Percentiles rank a stretch among this genome's conserved stretches.
Conservation (phyloP, 2,113 vertebrate species). For the Ascaphus truei region DNA sequence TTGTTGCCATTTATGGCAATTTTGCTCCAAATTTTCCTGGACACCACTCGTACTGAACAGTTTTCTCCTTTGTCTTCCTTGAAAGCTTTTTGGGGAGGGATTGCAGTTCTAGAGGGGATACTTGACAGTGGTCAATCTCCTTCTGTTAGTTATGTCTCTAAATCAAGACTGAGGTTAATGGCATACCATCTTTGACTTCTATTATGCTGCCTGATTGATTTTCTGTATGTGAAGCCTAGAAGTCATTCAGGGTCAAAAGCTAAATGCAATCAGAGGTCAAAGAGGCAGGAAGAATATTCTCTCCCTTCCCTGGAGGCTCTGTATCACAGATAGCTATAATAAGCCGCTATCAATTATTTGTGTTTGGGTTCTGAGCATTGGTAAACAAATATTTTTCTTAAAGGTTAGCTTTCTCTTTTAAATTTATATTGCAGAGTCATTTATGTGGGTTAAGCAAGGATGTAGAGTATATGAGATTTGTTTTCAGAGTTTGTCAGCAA, state of each 20-base stretch:
- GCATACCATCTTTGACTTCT: background rate
- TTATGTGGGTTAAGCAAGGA: no score
- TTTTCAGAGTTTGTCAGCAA: no score
- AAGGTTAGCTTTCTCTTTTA: no score
- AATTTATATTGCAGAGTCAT: no score
- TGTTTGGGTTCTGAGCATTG: background rate
- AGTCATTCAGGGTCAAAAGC: constrained; percentile 9
- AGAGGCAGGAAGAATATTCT: background rate
- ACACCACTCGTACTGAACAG: no score
- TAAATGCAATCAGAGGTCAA: constrained; percentile 12
- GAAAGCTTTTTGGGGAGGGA: no score
- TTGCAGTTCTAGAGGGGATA: background rate
- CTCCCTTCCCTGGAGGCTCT: background rate
- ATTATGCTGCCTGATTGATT: constrained; percentile 6
- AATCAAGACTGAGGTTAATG: background rate
- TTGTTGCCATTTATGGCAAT: no score
- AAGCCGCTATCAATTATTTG: background rate
- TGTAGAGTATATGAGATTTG: no score
- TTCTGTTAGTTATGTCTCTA: background rate
- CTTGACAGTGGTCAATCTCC: background rate
- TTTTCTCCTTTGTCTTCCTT: no score
- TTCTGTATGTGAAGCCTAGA: background rate
- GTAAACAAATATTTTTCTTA: background rate
- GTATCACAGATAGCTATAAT: background rate
- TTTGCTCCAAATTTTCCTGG: no score